A percentile compares a stretch with the other conserved stretches of the same genome.
phyloP scores from a whole-genome alignment of 2,888 invertebrate species.

The Buathra laborator region DNA sequence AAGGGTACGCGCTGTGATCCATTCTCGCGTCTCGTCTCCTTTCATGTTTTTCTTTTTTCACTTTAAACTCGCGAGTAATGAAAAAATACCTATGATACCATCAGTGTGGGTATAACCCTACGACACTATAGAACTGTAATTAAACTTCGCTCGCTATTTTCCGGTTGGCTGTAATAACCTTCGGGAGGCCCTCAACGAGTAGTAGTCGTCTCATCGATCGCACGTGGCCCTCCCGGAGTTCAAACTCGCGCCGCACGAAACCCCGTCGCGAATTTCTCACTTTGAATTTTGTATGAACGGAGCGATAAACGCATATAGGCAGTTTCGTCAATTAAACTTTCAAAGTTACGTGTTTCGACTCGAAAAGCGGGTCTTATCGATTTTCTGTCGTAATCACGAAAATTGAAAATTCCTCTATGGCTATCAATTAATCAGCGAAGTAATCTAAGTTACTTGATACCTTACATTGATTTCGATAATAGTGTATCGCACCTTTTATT shows the following conservation, averaged over 20 bases:
- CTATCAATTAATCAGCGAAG: not conserved
- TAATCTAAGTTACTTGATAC: not conserved
- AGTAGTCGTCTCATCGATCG: slow-evolving; percentile 55
- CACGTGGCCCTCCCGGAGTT: not conserved
- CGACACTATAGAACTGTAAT: slow-evolving; percentile 9
- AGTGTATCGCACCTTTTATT: not conserved
- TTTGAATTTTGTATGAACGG: slow-evolving; percentile 42
- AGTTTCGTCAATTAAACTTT: not conserved
- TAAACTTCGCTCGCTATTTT: slow-evolving; percentile 31
- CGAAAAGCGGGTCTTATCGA: not conserved
- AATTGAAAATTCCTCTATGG: not conserved
- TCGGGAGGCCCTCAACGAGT: slow-evolving; percentile 30
- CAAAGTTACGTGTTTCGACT: not conserved
- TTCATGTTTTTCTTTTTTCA: not conserved
- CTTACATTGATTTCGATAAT: not conserved
- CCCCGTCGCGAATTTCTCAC: slow-evolving; percentile 41
- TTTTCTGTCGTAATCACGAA: not conserved
- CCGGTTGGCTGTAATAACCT: slow-evolving; percentile 37
- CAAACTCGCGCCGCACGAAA: slow-evolving; percentile 9
- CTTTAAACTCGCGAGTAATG: not conserved
- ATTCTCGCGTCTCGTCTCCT: slow-evolving; percentile 4
- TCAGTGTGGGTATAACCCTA: not conserved
- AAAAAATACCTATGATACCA: not conserved
- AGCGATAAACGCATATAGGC: not conserved
- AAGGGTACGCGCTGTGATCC: not conserved